Percentiles rank a stretch among this genome's conserved stretches.
These are phyloP conservation scores for Busseola fusca DNA, from an alignment of 2,888 invertebrate species.

Conservation along the genomic window DNA sequence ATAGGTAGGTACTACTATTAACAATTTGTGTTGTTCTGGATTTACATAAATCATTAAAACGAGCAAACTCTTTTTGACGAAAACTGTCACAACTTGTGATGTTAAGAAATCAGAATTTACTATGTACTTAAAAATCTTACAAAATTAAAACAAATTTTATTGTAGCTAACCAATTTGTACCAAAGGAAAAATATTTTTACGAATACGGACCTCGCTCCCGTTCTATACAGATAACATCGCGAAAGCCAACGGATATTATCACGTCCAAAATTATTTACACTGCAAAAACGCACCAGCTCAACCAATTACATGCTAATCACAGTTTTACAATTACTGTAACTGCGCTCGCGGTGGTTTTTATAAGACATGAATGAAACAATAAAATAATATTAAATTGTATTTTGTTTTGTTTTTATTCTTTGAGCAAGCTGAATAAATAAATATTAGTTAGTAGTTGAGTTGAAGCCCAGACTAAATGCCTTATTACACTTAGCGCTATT, in stretches of 20 bases:
- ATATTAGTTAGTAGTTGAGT: too few species aligned
- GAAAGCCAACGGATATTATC: conserved; percentile 68
- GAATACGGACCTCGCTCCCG: conserved; percentile 57
- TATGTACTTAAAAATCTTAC: background rate
- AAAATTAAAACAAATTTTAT: conserved; percentile 6
- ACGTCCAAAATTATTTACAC: conserved; percentile 70
- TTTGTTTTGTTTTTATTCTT: conserved; percentile 36
- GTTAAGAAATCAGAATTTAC: background rate
- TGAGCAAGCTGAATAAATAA: conserved; percentile 52
- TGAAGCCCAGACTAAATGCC: too few species aligned
- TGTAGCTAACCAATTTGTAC: conserved; percentile 7
- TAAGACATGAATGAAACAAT: conserved; percentile 64
- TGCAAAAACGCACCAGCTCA: conserved; percentile 68
- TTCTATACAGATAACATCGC: conserved; percentile 69
- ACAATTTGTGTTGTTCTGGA: background rate
- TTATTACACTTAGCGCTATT: too few species aligned
- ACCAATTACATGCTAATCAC: conserved; percentile 84
- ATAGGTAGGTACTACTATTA: background rate
- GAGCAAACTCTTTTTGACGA: background rate
- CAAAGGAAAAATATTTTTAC: conserved; percentile 29
- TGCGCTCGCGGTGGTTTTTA: conserved; percentile 61
- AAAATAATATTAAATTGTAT: conserved; percentile 29
- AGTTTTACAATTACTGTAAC: conserved; percentile 75
- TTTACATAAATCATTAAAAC: background rate
- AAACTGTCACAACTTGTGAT: background rate